Evolutionary conservation across 2,888 invertebrate species (phyloP).

Genomic region (Oscheius sp.): DNA sequence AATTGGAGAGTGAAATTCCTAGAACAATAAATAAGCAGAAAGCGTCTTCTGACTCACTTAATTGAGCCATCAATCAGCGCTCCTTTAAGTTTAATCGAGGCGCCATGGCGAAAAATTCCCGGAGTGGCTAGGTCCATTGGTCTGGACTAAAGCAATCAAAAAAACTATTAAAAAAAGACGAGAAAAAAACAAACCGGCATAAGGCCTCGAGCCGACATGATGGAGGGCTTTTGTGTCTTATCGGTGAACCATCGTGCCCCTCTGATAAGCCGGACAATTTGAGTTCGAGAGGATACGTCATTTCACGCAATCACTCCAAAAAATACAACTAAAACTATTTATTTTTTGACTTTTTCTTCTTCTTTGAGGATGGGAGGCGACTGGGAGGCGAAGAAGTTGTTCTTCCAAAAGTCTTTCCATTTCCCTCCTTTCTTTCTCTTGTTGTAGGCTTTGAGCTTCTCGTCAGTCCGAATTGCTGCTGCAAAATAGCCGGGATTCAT

Average conservation of each 20-base stretch:
- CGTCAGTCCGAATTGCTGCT: too few species aligned
- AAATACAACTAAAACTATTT: not conserved
- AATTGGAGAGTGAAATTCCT: slow-evolving; percentile 9
- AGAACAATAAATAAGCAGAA: too few species aligned
- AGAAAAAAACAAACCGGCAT: slow-evolving; percentile 8
- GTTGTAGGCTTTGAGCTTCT: not conserved
- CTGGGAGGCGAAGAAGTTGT: not conserved
- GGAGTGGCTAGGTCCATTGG: slow-evolving; percentile 16
- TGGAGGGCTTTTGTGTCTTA: not conserved
- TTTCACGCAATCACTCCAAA: too few species aligned
- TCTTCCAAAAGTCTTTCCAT: not conserved
- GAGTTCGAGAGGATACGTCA: not conserved
- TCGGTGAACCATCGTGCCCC: not conserved
- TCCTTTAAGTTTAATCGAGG: slow-evolving; percentile 7
- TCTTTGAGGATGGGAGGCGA: not conserved
- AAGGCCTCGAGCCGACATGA: not conserved
- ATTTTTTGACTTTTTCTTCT: not conserved
- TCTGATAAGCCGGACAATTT: not conserved
- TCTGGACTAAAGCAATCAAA: not conserved
- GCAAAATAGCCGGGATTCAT: too few species aligned
- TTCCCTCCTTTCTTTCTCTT: not conserved
- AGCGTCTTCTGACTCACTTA: not conserved
- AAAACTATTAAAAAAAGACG: not conserved
- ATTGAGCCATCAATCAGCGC: not conserved
- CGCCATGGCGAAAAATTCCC: not conserved